Base-by-base conservation (phyloP, 2,888 invertebrate species). In the Podabrus alpinus region DNA sequence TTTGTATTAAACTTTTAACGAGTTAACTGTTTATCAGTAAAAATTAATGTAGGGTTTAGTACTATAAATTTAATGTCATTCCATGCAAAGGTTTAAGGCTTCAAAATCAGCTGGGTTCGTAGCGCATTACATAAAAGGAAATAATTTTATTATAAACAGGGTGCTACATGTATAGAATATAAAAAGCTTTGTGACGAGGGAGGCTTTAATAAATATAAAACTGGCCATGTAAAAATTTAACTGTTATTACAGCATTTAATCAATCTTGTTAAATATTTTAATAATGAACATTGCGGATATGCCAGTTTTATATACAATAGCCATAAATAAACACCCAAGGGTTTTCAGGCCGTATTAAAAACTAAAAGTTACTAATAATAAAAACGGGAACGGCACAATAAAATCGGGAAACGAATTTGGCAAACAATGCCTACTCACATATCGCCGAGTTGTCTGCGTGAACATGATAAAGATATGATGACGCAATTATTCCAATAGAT, bases 391-490 rank as follows among this genome's bases (percentile, higher is more conserved):
- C 78, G 79, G 72, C 74, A 82, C 78, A 81, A 81, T 80, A 79
- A 79, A 81, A 82, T 83, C 81, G 82, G 83, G 82, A 83, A 81
- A 83, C 82, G 81, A 82, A 82, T 82, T 79, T 81, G 81, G 80
- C 82, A 82, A 83, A 80, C 82, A 84, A 83, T 82, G 83, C 86
- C 86, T 86, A 86, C 86, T 86, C 86, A 87, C 86, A 85, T 86
- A 86, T 85, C 81, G 86, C 86, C 86, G 86, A 85, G 86, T 86
- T 86, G 84, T 86, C 87, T 87, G 87, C 75, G 75, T 82, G 83
- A 86, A 86, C 84, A 86, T 85, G 82, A 86, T 82, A 85, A 82
- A 84, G 82, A 83, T 81, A 82, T 82, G 81, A 82, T 80, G 80
- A 80, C 78, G 80, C 72, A 72, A 70, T 71, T 72, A 72, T 75